Base-by-base conservation (phyloP, 2,888 invertebrate species). In the Sarcophaga subvicina region DNA sequence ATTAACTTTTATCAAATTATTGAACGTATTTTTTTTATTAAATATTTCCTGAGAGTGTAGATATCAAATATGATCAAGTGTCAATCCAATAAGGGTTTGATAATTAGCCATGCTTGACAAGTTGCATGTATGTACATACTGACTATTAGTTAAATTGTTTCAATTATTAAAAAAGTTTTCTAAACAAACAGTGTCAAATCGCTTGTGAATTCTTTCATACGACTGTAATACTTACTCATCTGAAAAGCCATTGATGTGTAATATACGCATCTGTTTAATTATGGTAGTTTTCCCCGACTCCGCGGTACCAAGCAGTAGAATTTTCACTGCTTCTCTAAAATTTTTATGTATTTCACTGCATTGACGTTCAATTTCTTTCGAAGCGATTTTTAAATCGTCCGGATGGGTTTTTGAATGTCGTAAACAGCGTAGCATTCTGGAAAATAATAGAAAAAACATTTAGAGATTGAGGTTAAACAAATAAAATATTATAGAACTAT, bases 261-360 rank as follows among this genome's bases (percentile, higher is more conserved):
- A 93, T 89, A 97, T 97, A 92, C 96, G 96, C 97, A 97, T 97
- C 93, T 97, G 97, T 91, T 97, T 97, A 37, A 97, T 96, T 20
- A 97, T 96, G 0, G 97, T 97, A 0, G 97, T 97, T 92, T 97
- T 97, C 0, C 97, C 97, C 12, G 97, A 96, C 91, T 97, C 97
- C 0, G 97, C 97, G 0, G 97, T 96, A 1, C 96, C 96, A 4
- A 96, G 91, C 0, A 96, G 91, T 63, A 96, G 92, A 12, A 96
- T 92, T 92, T 96, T 95, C 89, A 92, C 95, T 91, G 89, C 91
- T 70, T 92, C 93, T 70, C 91, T 89, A 79, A 95, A 95, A 11
- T 94, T 92, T 72, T 94, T 94, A 76, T 94, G 94, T 93, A 95
- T 94, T 20, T 94, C 93, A 80, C 94, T 94, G 70, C 95, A 94